Evolutionary conservation across 1,140 invertebrate genomes (phyloP).

Genomic region (Hycleus phaleratus): DNA sequence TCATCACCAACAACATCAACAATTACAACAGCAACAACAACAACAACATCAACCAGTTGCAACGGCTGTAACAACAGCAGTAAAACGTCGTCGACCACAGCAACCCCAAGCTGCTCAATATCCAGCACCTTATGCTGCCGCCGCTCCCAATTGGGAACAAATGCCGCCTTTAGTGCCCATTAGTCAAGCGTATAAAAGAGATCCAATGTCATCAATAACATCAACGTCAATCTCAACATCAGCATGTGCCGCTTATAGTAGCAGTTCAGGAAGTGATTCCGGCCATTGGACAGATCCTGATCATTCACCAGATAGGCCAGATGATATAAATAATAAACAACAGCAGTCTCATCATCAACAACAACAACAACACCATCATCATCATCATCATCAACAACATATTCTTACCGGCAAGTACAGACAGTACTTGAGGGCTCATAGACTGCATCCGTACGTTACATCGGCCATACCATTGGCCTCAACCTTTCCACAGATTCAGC

Average conservation of each 20-base stretch:
- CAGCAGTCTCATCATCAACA: too few relatives aligned
- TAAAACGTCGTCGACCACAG: background rate
- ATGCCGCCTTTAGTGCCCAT: conserved; percentile 44
- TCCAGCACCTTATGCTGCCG: conserved; percentile 34
- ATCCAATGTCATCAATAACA: too few relatives aligned
- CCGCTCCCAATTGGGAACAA: conserved; percentile 36
- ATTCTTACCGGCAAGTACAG: conserved; percentile 48
- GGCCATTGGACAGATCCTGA: conserved; percentile 38
- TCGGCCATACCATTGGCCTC: conserved; percentile 40
- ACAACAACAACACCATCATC: too few relatives aligned
- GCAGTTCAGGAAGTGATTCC: conserved; percentile 30
- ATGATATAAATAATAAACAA: conserved; percentile 20
- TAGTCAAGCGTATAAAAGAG: background rate
- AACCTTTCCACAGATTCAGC: conserved; percentile 47
- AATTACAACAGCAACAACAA: conserved; percentile 29
- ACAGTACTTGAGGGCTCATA: conserved; percentile 47
- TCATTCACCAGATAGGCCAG: conserved; percentile 35
- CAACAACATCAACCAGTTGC: background rate
- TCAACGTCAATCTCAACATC: conserved; percentile 14
- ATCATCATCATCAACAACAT: conserved; percentile 25
- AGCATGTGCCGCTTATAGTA: conserved; percentile 26
- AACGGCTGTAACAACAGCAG: background rate
- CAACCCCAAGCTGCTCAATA: conserved; percentile 39
- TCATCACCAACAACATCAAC: conserved; percentile 39
- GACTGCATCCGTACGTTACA: conserved; percentile 48